A percentile compares a stretch with the other conserved stretches of the same genome.
These are phyloP conservation scores for Syngnathus scovelli DNA, from an alignment of 2,113 vertebrate species.

Conservation along the genomic window DNA sequence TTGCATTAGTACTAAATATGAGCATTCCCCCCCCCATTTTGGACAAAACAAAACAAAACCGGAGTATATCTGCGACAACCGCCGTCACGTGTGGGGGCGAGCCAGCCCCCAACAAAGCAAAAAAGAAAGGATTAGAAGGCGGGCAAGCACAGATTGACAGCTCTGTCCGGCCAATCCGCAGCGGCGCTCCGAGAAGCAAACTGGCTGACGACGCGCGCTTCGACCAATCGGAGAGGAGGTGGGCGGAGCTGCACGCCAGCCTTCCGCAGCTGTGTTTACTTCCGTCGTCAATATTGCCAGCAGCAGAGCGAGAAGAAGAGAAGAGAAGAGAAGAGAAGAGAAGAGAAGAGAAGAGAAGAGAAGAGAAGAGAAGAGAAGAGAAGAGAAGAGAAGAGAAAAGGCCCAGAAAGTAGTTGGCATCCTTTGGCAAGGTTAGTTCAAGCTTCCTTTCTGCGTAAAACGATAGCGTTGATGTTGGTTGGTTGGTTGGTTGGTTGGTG, in stretches of 20 bases:
- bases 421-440: slow-evolving; percentile 38
- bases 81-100: slow-evolving; percentile 65
- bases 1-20: background rate
- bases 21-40: background rate
- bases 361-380: background rate
- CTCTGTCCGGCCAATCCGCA: slow-evolving; percentile 44
- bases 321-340: background rate
- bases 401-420: slow-evolving; percentile 32
- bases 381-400: slow-evolving; percentile 1
- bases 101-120: slow-evolving; percentile 51
- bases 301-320: slow-evolving; percentile 12
- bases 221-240: slow-evolving; percentile 54
- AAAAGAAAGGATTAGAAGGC: slow-evolving; percentile 8
- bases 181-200: slow-evolving; percentile 60
- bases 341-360: background rate
- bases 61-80: slow-evolving; percentile 63
- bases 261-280: slow-evolving; percentile 63
- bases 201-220: slow-evolving; percentile 32
- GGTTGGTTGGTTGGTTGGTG: background rate
- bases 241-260: slow-evolving; percentile 24
- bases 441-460: background rate
- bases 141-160: slow-evolving; percentile 43
- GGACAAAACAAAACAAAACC: slow-evolving; percentile 44
- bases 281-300: slow-evolving; percentile 75
- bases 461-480: background rate